Evolutionary conservation across 2,888 invertebrate species (phyloP), one percentile per base, ranked within the genome.

Genomic region (Catonia carolina): DNA sequence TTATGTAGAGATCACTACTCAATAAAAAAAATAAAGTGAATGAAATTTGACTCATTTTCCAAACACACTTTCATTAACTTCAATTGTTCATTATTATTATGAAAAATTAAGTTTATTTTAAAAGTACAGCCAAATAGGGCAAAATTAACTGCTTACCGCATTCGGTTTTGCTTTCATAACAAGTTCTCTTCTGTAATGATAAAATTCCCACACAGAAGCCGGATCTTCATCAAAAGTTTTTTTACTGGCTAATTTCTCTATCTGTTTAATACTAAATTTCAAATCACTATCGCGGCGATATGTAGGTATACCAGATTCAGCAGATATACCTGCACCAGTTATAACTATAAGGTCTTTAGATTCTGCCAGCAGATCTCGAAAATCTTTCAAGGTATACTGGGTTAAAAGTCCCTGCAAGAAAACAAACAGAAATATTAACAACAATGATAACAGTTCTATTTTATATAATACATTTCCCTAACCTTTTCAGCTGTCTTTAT

Each of bases 131-230:
- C n/a, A 20, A 17, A n/a, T 8, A 20, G 8, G 8, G 45, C 20
- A 39, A 27, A 35, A 50, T 14, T 20, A 12, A 14, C 14, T 41
- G 64, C 68, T 69, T 75, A 85, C 87, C 68, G 78, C 76, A 70
- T 88, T 88, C 10, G 87, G 86, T 59, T 78, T 67, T 36, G 85
- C 84, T 55, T 82, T 81, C 36, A 80, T 79, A 39, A 87, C 89
- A n/a, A 86, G 75, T 72, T 85, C 86, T 66, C 92, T 75, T 62
- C 91, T 77, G 68, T 90, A 89, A 67, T 90, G 89, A 70, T 92
- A 92, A 74, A 92, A 92, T 71, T 92, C 90, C 92, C 92, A 92
- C 23, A 93, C 91, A 23, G 91, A 74, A 22, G 86, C 83, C 0
- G 91, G 90, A 67, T 83, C 82, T 3, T 75, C 73, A 54, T 70